These are phyloP conservation scores for Listronotus bonariensis DNA, from an alignment of 1,140 invertebrate species.

Conservation along the genomic window DNA sequence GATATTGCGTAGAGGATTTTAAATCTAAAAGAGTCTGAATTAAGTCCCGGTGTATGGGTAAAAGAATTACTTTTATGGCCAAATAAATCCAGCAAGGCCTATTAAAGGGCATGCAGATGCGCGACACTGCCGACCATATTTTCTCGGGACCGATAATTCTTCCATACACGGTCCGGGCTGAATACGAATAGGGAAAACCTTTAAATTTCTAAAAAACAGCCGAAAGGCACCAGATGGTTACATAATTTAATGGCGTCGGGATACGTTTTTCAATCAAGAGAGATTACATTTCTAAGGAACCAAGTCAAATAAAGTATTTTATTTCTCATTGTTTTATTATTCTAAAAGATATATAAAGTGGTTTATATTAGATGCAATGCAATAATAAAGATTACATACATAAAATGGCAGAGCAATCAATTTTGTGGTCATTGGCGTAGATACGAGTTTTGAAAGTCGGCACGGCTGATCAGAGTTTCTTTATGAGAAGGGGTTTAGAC, in stretches of 20 bases:
- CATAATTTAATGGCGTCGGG: slow-evolving; percentile 19
- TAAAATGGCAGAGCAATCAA: no score
- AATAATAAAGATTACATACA: no score
- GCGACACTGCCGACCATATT: slow-evolving; percentile 40
- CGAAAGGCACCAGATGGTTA: slow-evolving; percentile 8
- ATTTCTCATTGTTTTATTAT: no score
- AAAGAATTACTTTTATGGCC: slow-evolving; percentile 50
- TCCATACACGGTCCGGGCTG: slow-evolving; percentile 22
- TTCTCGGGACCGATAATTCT: slow-evolving; percentile 41
- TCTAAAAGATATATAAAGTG: no score
- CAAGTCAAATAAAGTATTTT: no score
- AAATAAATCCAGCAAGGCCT: slow-evolving; percentile 46
- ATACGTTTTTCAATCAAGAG: slow-evolving; percentile 11
- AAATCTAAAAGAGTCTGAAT: slow-evolving; percentile 42
- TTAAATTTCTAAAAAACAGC: slow-evolving; percentile 18
- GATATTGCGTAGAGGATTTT: slow-evolving; percentile 33
- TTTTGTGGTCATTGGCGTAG: no score
- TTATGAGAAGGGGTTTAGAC: no score
- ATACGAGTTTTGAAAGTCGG: no score
- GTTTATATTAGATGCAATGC: no score
- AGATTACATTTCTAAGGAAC: background rate
- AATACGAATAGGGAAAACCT: slow-evolving; percentile 13
- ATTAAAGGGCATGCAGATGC: slow-evolving; percentile 49
- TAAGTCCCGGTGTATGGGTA: slow-evolving; percentile 47
- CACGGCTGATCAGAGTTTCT: no score